Conservation (phyloP, 2,797 vertebrate genomes). For the Squalus acanthias region DNA sequence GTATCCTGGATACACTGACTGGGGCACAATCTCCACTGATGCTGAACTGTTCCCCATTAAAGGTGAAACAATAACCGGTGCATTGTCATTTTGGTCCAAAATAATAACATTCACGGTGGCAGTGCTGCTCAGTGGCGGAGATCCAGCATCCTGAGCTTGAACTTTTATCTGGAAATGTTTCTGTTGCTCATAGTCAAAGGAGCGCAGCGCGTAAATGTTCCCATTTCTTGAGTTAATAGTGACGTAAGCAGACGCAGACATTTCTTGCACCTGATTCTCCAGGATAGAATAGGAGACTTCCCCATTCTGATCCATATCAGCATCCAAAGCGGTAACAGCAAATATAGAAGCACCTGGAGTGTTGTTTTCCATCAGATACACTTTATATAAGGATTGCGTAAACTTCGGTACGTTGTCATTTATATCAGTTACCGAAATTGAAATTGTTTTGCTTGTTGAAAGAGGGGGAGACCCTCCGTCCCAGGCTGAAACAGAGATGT, state of each 20-base stretch:
- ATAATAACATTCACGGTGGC: background rate
- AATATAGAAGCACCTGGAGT: background rate
- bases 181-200: conserved; percentile 48
- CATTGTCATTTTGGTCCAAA: background rate
- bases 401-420: conserved; percentile 60
- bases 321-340: conserved; percentile 46
- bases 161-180: background rate
- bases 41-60: background rate
- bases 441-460: conserved; percentile 57
- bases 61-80: background rate
- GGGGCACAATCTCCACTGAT: background rate
- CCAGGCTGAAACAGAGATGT: conserved; percentile 44
- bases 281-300: conserved; percentile 49
- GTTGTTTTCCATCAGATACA: conserved; percentile 56
- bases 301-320: conserved; percentile 49
- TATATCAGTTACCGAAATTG: conserved; percentile 54
- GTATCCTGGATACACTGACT: background rate
- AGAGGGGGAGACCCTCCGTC: conserved; percentile 50
- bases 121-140: background rate
- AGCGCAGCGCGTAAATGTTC: conserved; percentile 48
- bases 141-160: background rate
- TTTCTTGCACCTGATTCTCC: conserved; percentile 47
- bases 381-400: conserved; percentile 50
- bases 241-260: conserved; percentile 48
- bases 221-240: conserved; percentile 50